Conservation (phyloP, 1,140 invertebrate genomes). For the Telenomus remus region DNA sequence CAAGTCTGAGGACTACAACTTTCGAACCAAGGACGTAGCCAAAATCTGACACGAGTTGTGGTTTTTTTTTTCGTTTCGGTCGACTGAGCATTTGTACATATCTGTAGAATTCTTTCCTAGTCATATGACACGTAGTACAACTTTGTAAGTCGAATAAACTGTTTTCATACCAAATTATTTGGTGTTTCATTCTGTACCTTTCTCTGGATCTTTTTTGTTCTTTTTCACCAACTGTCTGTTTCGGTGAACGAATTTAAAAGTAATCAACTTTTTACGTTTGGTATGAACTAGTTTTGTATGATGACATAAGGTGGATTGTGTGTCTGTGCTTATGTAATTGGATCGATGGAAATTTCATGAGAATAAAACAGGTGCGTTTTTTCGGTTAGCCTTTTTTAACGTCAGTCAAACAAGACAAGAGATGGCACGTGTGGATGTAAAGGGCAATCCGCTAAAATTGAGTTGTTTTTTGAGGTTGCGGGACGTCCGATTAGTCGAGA, state of each 20-base stretch:
- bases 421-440: conserved; percentile 17
- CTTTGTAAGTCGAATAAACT: background rate
- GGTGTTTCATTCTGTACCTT: too few species aligned
- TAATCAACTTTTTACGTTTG: background rate
- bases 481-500: too few species aligned
- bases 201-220: too few species aligned
- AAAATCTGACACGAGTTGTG: too few species aligned
- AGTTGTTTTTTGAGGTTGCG: conserved; percentile 4
- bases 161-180: background rate
- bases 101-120: background rate
- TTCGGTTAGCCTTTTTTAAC: conserved; percentile 30
- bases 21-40: too few species aligned
- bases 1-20: too few species aligned
- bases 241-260: too few species aligned
- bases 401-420: conserved; percentile 20
- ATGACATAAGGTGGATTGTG: conserved; percentile 20
- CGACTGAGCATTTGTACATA: background rate
- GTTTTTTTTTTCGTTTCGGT: background rate
- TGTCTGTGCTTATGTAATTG: conserved; percentile 15
- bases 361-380: conserved; percentile 30
- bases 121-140: background rate
- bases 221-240: too few species aligned
- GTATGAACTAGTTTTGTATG: conserved; percentile 18
- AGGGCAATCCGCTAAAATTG: conserved; percentile 31
- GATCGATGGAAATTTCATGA: conserved; percentile 41